Conservation (phyloP, 2,797 vertebrate species). For the Erpetoichthys calabaricus region DNA sequence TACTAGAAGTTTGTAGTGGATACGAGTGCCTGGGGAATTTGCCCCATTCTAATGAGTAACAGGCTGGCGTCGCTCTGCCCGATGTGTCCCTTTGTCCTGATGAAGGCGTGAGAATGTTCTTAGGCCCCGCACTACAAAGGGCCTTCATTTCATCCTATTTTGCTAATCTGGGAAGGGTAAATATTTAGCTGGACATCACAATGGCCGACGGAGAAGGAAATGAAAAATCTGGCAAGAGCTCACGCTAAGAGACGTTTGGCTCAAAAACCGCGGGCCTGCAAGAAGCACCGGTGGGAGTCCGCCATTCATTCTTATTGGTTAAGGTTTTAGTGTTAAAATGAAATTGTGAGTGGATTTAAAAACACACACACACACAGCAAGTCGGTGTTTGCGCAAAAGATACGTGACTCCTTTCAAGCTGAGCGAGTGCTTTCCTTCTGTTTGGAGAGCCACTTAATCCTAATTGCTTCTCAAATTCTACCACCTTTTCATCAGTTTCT, state of each 20-base stretch:
- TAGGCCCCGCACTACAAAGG: conserved; percentile 39
- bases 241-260: conserved; percentile 24
- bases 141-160: conserved; percentile 29
- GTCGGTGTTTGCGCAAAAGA: background rate
- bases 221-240: conserved; percentile 43
- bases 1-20: too few species aligned
- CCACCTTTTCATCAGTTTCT: too few species aligned
- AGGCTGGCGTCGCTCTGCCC: too few species aligned
- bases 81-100: conserved; percentile 3
- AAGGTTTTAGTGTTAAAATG: conserved; percentile 4
- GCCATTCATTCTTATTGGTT: background rate
- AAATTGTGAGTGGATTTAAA: background rate
- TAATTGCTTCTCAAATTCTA: conserved; percentile 9
- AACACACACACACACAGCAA: background rate
- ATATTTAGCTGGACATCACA: conserved; percentile 67
- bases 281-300: conserved; percentile 16
- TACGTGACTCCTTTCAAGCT: background rate
- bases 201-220: conserved; percentile 48
- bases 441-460: conserved; percentile 19
- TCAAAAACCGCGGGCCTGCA: conserved; percentile 20
- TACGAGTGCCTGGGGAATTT: too few species aligned
- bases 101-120: conserved; percentile 42
- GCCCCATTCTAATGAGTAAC: too few species aligned
- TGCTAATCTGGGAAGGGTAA: conserved; percentile 73
- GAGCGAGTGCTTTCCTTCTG: background rate